Base-by-base conservation (phyloP, 2,113 vertebrate genomes). In the Psettodes erumei region DNA sequence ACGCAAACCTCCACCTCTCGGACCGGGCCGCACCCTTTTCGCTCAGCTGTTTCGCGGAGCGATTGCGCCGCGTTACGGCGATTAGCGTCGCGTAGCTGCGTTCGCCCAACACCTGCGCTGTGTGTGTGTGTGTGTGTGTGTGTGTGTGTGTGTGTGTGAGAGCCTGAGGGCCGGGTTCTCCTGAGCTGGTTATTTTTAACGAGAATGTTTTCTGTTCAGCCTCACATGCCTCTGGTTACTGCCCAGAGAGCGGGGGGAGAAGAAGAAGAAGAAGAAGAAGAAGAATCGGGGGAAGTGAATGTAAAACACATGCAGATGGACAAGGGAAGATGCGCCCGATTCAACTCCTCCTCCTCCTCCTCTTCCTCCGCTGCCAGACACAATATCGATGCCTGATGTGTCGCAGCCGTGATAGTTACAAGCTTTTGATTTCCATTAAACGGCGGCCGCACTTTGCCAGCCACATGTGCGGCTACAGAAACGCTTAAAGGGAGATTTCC, bases 221-320 rank as follows among this genome's bases (percentile, higher is more conserved):
- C 77, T 86, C 91, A 89, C 83, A 86, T 90, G 82, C 78, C 82
- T 89, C 76, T 77, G 66, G 74, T 92, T 89, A 89, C 73, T 59
- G 48, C 76, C 81, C 55, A 40, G 60, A 59, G 71, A 71, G 65
- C 0, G 61, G 53, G 23, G 56, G 33, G 55, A n/a, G n/a, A n/a
- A n/a, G n/a, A n/a, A n/a, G n/a, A n/a, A n/a, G n/a, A n/a, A n/a
- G n/a, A n/a, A n/a, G n/a, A 40, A 35, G 56, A 50, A 4, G 45
- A 35, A 35, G 67, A 65, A 65, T 42, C 40, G 16, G 71, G 61
- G 63, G 37, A 72, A n/a, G 6, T 71, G 61, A 48, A 74, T 71
- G 48, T 21, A 59, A 53, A 80, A 63, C 83, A 84, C 58, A 73
- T 73, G 70, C 42, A 56, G 33, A 42, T 6, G 27, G 32, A n/a